Evolutionary conservation across 2,113 vertebrate genomes (phyloP).

Genomic region (Galeopterus variegatus): DNA sequence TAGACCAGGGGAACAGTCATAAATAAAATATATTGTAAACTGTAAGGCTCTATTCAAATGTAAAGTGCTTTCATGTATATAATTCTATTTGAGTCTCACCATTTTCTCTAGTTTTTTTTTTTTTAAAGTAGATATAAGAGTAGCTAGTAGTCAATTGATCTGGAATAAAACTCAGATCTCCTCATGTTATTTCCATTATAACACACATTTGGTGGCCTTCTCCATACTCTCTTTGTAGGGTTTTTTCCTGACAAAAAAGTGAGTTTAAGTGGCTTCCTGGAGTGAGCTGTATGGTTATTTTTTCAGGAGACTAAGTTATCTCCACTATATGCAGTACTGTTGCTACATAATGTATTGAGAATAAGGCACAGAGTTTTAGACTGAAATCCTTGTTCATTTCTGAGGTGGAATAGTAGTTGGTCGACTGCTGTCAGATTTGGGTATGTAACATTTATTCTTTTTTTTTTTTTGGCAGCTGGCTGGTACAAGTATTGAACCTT

Average conservation of each 20-base stretch:
- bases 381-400: not conserved
- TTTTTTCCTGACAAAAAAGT: conserved; percentile 32
- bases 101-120: not conserved
- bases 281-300: not conserved
- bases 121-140: not conserved
- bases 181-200: not conserved
- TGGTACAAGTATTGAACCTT: too few relatives aligned
- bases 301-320: not conserved
- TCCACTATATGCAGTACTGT: not conserved
- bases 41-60: not conserved
- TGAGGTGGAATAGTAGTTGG: not conserved
- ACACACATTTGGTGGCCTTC: not conserved
- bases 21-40: not conserved
- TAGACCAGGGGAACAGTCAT: not conserved
- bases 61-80: not conserved
- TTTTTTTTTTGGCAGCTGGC: too few relatives aligned
- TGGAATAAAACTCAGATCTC: conserved; percentile 16
- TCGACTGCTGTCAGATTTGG: not conserved
- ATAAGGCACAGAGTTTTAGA: not conserved
- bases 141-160: not conserved
- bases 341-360: not conserved
- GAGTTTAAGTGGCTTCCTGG: not conserved
- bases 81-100: not conserved
- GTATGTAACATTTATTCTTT: not conserved
- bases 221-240: not conserved